Percentiles rank a stretch among this genome's conserved stretches.
Conservation (phyloP, 2,113 vertebrate genomes). For the Pelusios castaneus region DNA sequence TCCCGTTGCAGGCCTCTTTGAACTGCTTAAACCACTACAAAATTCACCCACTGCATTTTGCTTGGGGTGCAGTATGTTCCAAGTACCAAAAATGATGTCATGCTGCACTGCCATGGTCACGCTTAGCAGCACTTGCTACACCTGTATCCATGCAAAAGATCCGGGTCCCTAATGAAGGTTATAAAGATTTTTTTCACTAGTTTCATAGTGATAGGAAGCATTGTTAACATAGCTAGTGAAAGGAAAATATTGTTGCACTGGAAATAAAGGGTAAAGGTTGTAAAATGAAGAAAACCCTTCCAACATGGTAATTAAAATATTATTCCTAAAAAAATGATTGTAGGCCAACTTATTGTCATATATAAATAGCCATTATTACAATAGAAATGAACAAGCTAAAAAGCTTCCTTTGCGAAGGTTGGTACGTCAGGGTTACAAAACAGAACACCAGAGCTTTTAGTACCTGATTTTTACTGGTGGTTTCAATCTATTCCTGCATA, state of each 20-base stretch:
- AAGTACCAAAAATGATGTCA: neutral
- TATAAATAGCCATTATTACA: neutral
- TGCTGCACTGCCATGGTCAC: neutral
- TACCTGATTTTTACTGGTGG: neutral
- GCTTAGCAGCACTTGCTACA: neutral
- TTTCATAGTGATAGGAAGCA: neutral
- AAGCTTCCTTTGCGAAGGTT: neutral
- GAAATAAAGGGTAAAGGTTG: neutral
- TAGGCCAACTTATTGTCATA: neutral
- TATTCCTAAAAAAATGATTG: neutral
- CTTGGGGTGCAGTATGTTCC: neutral
- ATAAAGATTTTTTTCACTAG: neutral
- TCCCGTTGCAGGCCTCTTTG: neutral
- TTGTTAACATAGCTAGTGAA: neutral
- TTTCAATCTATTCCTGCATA: neutral
- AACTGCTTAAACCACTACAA: neutral
- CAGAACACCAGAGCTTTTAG: neutral
- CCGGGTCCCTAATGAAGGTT: neutral
- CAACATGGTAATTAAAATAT: neutral
- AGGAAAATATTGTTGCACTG: neutral
- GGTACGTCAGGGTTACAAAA: neutral
- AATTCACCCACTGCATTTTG: rapidly evolving
- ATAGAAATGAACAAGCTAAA: neutral
- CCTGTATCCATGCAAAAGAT: neutral
- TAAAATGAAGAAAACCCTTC: neutral